A percentile compares a stretch with the other conserved stretches of the same genome.
These are phyloP conservation scores for Microctonus aethiopoides DNA, from an alignment of 2,888 invertebrate genomes.

Conservation along the genomic window DNA sequence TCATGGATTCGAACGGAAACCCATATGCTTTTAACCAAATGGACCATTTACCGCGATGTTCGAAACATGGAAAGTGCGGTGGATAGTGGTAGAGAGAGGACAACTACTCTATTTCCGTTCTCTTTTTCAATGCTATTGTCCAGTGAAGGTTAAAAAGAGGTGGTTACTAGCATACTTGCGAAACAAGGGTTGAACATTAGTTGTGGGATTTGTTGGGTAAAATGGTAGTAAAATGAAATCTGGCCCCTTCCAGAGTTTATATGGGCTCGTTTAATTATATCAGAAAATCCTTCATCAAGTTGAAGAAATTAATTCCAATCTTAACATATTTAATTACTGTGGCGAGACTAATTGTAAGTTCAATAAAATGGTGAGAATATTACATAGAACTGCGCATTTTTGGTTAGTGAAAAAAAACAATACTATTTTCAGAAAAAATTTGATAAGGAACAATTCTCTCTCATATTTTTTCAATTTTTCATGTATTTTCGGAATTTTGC, in stretches of 20 bases:
- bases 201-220: not conserved
- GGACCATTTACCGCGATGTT: slow-evolving; percentile 45
- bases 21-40: slow-evolving; percentile 57
- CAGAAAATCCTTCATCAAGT: slow-evolving; percentile 1
- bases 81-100: not conserved
- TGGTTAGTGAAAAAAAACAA: too few relatives aligned
- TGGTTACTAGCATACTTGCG: not conserved
- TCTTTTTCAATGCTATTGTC: slow-evolving; percentile 4
- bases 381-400: too few relatives aligned
- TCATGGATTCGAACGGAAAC: slow-evolving; percentile 49
- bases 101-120: not conserved
- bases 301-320: not conserved
- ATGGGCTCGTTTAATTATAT: not conserved
- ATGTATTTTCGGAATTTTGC: too few relatives aligned
- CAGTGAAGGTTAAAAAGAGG: slow-evolving; percentile 5
- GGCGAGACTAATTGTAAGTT: too few relatives aligned
- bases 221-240: not conserved
- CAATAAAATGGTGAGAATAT: too few relatives aligned
- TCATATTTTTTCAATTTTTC: too few relatives aligned
- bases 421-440: too few relatives aligned
- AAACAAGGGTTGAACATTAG: not conserved
- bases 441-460: too few relatives aligned
- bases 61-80: slow-evolving; percentile 21
- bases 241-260: not conserved
- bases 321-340: not conserved